Evolutionary conservation across 2,888 invertebrate species (phyloP), one percentile per base, ranked within the genome.

Genomic region (Standfussiana lucernea): DNA sequence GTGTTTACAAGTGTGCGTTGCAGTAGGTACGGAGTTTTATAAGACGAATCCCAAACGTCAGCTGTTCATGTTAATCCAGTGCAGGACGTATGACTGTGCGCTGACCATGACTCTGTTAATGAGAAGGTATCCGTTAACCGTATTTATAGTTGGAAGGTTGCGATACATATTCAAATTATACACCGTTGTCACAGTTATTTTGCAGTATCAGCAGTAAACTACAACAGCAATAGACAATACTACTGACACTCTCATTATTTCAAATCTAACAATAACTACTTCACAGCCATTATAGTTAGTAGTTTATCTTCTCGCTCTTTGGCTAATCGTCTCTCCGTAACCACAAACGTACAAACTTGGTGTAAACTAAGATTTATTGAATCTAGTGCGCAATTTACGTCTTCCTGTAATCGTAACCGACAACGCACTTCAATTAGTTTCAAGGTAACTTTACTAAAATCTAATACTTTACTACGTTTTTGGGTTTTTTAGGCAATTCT

Each of bases 401-500:
- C 10, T 70, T 70, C 47, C 84, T 42, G 79, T 61, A 47, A 68
- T 72, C 24, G 69, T 40, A 2, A 37, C 72, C 18, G 66, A 70
- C 79, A 79, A n/a, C 73, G 40, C 66, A 62, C 42, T 83, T 62
- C 84, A 62, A 74, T 84, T 82, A 59, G 56, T 72, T 70, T 67
- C 84, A 79, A 82, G 80, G 84, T 75, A 37, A 28, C 28, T 64
- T 59, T 11, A 59, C 53, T 65, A 21, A 53, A 59, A 24, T 45
- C n/a, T 47, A 21, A 35, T 56, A 40, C 42, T 65, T 47, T 37
- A 28, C 10, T 37, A 28, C 10, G n/a, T 35, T n/a, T 32, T 32
- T 32, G 32, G 10, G 2, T 37, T 37, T 62, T 15, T 35, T 35
- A 61, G 10, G 35, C 10, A 61, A 35, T 10, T 1, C 11, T 61